These are phyloP conservation scores for Dasysyrphus tricinctus DNA, from an alignment of 2,888 invertebrate species.

Conservation along the genomic window DNA sequence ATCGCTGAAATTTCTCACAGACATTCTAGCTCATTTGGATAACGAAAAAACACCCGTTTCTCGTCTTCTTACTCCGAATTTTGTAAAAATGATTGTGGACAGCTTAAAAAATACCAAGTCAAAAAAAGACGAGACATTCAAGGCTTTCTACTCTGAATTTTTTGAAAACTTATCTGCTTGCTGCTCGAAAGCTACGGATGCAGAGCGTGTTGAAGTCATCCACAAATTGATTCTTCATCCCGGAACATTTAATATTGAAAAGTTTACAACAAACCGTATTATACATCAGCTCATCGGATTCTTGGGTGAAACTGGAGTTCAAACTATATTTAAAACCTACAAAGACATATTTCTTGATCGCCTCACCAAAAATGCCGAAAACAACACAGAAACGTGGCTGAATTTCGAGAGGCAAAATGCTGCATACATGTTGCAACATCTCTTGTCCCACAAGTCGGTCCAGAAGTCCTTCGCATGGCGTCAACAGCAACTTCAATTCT, in stretches of 20 bases:
- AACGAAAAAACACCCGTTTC: constrained; percentile 84
- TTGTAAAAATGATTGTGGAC: constrained; percentile 87
- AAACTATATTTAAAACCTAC: constrained; percentile 86
- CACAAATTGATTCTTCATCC: constrained; percentile 88
- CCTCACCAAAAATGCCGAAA: constrained; percentile 83
- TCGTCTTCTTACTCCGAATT: constrained; percentile 86
- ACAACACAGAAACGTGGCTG: constrained; percentile 85
- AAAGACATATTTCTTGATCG: constrained; percentile 86
- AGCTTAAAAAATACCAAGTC: constrained; percentile 85
- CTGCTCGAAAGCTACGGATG: constrained; percentile 84
- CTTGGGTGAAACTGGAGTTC: constrained; percentile 86
- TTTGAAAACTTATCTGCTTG: constrained; percentile 84
- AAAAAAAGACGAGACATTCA: constrained; percentile 78
- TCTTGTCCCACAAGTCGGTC: constrained; percentile 82
- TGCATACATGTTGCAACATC: constrained; percentile 85
- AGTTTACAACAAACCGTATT: constrained; percentile 87
- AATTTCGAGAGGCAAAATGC: constrained; percentile 89
- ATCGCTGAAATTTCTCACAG: constrained; percentile 86
- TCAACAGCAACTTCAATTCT: constrained; percentile 86
- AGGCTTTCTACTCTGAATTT: constrained; percentile 83
- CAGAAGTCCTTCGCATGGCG: constrained; percentile 85
- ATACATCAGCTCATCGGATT: constrained; percentile 87
- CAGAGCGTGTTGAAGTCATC: constrained; percentile 85
- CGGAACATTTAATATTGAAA: constrained; percentile 90
- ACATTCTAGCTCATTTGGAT: constrained; percentile 84